These are phyloP conservation scores for Ataeniobius toweri DNA, from an alignment of 2,797 vertebrate genomes.

Conservation along the genomic window DNA sequence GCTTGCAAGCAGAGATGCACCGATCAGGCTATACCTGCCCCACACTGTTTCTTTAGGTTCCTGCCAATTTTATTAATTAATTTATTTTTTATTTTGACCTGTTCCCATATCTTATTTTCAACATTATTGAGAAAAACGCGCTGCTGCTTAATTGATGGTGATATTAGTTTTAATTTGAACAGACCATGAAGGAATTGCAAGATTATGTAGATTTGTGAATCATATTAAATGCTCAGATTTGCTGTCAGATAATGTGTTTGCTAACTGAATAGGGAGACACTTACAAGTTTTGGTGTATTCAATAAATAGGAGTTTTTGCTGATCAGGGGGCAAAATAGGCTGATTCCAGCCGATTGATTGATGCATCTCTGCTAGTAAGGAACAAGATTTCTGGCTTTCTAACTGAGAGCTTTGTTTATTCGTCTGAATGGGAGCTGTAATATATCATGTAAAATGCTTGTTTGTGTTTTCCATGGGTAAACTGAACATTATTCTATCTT, in stretches of 20 bases:
- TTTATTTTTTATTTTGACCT: neutral
- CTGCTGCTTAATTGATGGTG: too few species aligned
- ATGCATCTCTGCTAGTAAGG: constrained; percentile 4
- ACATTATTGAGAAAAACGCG: neutral
- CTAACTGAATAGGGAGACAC: neutral
- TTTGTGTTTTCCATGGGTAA: neutral
- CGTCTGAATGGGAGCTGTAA: neutral
- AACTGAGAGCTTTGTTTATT: constrained; percentile 49
- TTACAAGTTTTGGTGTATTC: neutral
- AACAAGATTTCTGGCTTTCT: constrained; percentile 22
- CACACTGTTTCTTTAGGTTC: neutral
- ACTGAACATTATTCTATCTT: neutral
- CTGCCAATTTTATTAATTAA: neutral
- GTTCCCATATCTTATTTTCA: neutral
- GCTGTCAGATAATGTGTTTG: too few species aligned
- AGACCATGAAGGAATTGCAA: neutral
- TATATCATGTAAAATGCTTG: neutral
- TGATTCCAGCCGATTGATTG: neutral
- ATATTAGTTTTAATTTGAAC: neutral
- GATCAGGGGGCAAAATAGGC: neutral
- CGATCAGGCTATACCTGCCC: neutral
- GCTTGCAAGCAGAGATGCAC: neutral
- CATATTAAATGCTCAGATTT: neutral
- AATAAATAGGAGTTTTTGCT: too few species aligned
- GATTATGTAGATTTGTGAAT: neutral